Percentiles rank a stretch among this genome's conserved stretches.
phyloP scores from a whole-genome alignment of 2,888 invertebrate genomes.

The Eupeodes luniger region DNA sequence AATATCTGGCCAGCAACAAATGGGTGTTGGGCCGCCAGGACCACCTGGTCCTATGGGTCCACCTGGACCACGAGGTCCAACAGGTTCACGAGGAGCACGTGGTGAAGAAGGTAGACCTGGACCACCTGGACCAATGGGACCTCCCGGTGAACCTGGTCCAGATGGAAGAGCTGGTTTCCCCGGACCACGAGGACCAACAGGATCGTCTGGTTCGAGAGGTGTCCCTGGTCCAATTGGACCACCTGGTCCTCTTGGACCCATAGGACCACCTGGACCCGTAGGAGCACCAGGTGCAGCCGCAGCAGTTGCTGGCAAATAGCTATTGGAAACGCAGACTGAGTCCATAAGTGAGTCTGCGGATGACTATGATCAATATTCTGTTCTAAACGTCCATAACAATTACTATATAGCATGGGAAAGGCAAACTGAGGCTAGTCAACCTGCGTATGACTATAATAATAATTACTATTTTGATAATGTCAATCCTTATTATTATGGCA shows the following conservation, averaged over 20 bases:
- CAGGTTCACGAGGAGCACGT: conserved; percentile 55
- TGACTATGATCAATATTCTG: background rate
- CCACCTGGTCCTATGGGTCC: conserved; percentile 69
- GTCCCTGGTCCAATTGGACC: conserved; percentile 56
- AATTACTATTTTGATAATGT: background rate
- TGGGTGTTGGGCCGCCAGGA: conserved; percentile 64
- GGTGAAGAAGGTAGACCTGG: conserved; percentile 61
- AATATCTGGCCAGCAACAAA: conserved; percentile 37
- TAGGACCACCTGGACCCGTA: conserved; percentile 31
- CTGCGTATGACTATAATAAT: background rate
- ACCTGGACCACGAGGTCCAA: conserved; percentile 51
- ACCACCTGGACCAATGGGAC: conserved; percentile 51
- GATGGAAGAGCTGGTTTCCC: conserved; percentile 63
- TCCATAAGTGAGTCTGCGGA: background rate
- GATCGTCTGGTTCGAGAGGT: conserved; percentile 50
- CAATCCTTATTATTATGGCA: background rate
- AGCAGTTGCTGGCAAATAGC: conserved; percentile 1
- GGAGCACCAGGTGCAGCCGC: conserved; percentile 16
- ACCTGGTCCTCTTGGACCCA: conserved; percentile 43
- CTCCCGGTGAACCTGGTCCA: conserved; percentile 55
- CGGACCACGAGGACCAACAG: conserved; percentile 33
- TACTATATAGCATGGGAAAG: too few species aligned
- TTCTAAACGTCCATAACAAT: too few species aligned
- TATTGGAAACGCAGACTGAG: background rate
- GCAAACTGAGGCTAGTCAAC: background rate